Evolutionary conservation across 2,797 vertebrate genomes (phyloP).

Genomic region (Pseudomugil tenellus): DNA sequence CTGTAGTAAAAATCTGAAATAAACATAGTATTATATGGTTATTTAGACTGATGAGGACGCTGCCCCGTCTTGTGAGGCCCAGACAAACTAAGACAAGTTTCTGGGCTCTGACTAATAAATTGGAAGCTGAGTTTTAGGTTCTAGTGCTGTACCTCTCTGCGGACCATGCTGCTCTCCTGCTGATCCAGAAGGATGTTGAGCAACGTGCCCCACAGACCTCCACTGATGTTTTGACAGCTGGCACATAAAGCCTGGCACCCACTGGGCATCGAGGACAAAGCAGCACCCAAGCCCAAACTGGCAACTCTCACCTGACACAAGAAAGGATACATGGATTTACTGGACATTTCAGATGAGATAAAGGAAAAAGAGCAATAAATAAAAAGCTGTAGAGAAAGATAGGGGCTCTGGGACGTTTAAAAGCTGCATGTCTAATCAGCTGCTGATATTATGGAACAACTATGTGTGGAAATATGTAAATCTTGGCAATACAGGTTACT

Average conservation of each 20-base stretch:
- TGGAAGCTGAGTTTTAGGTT: slow-evolving; percentile 8
- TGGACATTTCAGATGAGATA: neutral
- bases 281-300: slow-evolving; percentile 91
- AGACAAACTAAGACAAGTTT: neutral
- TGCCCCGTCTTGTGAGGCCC: neutral
- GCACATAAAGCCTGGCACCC: slow-evolving; percentile 90
- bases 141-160: slow-evolving; percentile 88
- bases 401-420: neutral
- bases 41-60: slow-evolving; percentile 2
- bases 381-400: neutral
- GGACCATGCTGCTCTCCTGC: slow-evolving; percentile 95
- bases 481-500: neutral
- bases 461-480: neutral
- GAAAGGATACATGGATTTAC: slow-evolving; percentile 1
- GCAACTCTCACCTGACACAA: slow-evolving; percentile 90
- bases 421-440: slow-evolving; percentile 4
- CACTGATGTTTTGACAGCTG: slow-evolving; percentile 98
- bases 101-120: neutral
- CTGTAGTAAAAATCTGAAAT: neutral
- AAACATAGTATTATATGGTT: neutral
- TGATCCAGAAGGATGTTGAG: slow-evolving; percentile 95
- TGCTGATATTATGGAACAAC: slow-evolving; percentile 4
- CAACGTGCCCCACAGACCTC: slow-evolving; percentile 95
- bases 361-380: neutral
- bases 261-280: slow-evolving; percentile 87